Evolutionary conservation across 1,140 invertebrate species (phyloP).

Genomic region (Zaprionus ghesquierei): DNA sequence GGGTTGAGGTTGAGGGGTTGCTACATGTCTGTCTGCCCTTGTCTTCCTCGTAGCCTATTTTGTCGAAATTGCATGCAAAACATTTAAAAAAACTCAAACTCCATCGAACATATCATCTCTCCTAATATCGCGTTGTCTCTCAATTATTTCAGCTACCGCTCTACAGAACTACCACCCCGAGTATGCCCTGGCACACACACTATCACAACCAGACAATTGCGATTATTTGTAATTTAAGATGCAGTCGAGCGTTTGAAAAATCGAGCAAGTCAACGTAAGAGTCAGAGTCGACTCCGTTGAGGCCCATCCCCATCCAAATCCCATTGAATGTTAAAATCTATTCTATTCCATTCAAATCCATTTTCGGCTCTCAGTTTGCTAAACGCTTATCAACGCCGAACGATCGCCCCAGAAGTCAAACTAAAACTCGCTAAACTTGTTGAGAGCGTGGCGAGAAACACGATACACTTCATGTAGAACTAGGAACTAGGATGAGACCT

Average conservation of each 20-base stretch:
- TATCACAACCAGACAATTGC: slow-evolving; percentile 62
- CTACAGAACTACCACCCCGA: not conserved
- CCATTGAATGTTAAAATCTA: slow-evolving; percentile 59
- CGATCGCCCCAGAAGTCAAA: slow-evolving; percentile 68
- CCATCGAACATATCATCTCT: slow-evolving; percentile 44
- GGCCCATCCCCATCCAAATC: not conserved
- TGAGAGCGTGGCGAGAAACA: slow-evolving; percentile 57
- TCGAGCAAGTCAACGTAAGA: slow-evolving; percentile 71
- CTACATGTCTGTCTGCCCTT: not conserved
- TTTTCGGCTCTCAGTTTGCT: slow-evolving; percentile 21
- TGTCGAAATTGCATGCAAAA: slow-evolving; percentile 62
- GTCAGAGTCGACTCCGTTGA: slow-evolving; percentile 41
- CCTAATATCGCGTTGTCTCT: slow-evolving; percentile 74
- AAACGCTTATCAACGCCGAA: slow-evolving; percentile 64
- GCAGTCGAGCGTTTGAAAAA: slow-evolving; percentile 75
- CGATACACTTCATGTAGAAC: slow-evolving; percentile 51
- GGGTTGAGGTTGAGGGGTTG: slow-evolving; percentile 55
- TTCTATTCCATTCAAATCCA: slow-evolving; percentile 28
- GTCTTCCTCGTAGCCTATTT: slow-evolving; percentile 29
- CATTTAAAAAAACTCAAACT: slow-evolving; percentile 1
- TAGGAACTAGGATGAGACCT: slow-evolving; percentile 23
- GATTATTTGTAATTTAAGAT: slow-evolving; percentile 82
- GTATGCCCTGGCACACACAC: slow-evolving; percentile 3
- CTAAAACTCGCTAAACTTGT: slow-evolving; percentile 79
- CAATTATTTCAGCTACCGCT: slow-evolving; percentile 81